Percentiles rank a stretch among this genome's conserved stretches.
Conservation (phyloP, 1,140 invertebrate genomes). For the Tetragnatha versicolor region DNA sequence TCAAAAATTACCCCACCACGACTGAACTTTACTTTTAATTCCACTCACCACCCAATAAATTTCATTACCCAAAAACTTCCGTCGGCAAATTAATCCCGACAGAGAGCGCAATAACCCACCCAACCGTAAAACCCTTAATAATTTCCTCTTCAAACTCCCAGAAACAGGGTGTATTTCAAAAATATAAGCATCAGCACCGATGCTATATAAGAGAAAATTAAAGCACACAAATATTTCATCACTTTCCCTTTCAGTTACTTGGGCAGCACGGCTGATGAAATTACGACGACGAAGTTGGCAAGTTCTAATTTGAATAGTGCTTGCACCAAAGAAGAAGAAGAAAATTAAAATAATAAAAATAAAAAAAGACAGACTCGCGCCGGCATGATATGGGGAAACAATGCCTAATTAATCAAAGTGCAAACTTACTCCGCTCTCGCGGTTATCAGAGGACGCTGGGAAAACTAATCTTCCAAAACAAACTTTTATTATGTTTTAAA, state of each 20-base stretch:
- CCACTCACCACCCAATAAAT: too few species aligned
- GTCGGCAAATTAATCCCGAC: too few species aligned
- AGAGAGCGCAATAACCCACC: too few species aligned
- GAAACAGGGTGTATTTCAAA: too few species aligned
- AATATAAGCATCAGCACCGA: too few species aligned
- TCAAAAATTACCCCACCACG: too few species aligned
- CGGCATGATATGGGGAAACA: conserved; percentile 20
- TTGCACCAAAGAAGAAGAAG: background rate
- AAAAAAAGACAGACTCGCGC: conserved; percentile 11
- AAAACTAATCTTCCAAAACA: conserved; percentile 54
- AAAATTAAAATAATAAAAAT: too few species aligned
- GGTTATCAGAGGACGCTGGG: conserved; percentile 28
- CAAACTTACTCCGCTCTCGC: conserved; percentile 29
- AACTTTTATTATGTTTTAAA: conserved; percentile 55
- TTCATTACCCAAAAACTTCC: too few species aligned
- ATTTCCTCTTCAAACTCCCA: too few species aligned
- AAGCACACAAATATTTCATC: conserved; percentile 36
- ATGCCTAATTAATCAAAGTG: conserved; percentile 54
- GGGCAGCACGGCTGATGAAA: conserved; percentile 38
- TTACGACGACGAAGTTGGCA: conserved; percentile 30
- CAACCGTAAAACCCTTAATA: too few species aligned
- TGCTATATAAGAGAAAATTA: conserved; percentile 2
- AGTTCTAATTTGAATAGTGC: conserved; percentile 18
- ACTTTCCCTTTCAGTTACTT: conserved; percentile 23
- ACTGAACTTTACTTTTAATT: too few species aligned